These are phyloP conservation scores for Brachionichthys hirsutus DNA, from an alignment of 2,113 vertebrate species.

Conservation along the genomic window DNA sequence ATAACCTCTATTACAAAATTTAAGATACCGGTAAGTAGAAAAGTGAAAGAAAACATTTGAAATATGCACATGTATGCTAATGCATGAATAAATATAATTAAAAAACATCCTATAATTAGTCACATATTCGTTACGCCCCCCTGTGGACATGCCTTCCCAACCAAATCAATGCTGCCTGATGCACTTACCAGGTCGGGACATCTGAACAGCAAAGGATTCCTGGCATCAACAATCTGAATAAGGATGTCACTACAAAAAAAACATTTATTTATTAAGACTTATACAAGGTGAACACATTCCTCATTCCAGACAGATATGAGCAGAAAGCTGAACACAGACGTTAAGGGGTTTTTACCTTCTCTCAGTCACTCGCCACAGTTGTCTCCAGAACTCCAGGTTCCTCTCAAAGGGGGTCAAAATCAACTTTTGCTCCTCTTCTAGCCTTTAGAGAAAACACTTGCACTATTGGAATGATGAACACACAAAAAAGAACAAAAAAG, in stretches of 20 bases:
- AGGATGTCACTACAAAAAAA: slow-evolving; percentile 86
- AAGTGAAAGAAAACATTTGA: not conserved
- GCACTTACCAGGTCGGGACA: slow-evolving; percentile 92
- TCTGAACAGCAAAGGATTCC: slow-evolving; percentile 93
- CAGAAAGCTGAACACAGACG: not conserved
- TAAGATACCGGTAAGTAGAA: not conserved
- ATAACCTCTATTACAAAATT: no score
- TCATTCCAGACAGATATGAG: not conserved
- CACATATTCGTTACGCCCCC: not conserved
- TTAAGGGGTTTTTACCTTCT: slow-evolving; percentile 81
- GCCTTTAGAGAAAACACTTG: slow-evolving; percentile 65
- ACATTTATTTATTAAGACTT: not conserved
- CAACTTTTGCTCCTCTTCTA: slow-evolving; percentile 94
- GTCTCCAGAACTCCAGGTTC: slow-evolving; percentile 97
- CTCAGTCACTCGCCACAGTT: slow-evolving; percentile 98
- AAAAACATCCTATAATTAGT: not conserved
- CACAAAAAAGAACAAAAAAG: not conserved
- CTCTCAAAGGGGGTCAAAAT: slow-evolving; percentile 95
- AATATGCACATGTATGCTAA: not conserved
- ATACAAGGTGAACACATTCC: not conserved
- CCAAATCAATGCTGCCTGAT: not conserved
- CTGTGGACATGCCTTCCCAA: not conserved
- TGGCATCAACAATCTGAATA: slow-evolving; percentile 95
- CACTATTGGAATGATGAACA: slow-evolving; percentile 7
- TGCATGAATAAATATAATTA: not conserved